Evolutionary conservation across 1,140 invertebrate genomes (phyloP).

Genomic region (Drosophila kepulauana): DNA sequence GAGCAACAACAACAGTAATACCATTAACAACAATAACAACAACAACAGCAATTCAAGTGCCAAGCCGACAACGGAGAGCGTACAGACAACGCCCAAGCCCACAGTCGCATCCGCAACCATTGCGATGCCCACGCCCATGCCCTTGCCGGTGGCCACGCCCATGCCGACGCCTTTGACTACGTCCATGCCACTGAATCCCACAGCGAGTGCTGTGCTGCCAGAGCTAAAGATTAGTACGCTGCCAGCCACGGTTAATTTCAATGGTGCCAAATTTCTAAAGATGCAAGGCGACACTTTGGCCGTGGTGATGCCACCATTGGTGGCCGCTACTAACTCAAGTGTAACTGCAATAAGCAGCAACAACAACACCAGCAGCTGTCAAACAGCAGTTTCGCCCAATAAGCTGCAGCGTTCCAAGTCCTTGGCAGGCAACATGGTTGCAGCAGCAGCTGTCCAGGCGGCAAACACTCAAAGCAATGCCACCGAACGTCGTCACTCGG

Average conservation of each 20-base stretch:
- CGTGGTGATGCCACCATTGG: constrained; percentile 23
- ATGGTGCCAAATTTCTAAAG: constrained; percentile 34
- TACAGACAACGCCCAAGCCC: neutral
- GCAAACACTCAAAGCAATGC: constrained; percentile 12
- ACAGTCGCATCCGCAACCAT: neutral
- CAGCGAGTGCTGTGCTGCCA: neutral
- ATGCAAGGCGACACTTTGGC: constrained; percentile 14
- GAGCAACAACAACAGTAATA: constrained; percentile 25
- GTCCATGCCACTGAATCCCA: neutral
- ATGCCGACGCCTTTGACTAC: neutral
- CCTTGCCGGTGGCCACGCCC: constrained; percentile 6
- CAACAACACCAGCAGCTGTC: neutral
- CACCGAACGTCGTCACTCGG: constrained; percentile 60
- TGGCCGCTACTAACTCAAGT: neutral
- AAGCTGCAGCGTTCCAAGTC: constrained; percentile 69
- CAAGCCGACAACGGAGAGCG: neutral
- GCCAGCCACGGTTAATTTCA: constrained; percentile 11
- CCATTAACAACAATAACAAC: constrained; percentile 12
- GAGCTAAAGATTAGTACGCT: constrained; percentile 29
- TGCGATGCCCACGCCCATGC: constrained; percentile 10
- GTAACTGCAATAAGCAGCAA: neutral
- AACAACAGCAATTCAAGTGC: constrained; percentile 25
- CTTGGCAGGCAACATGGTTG: constrained; percentile 32
- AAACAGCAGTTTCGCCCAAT: too few species aligned
- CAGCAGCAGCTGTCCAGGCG: neutral